Evolutionary conservation across 2,113 vertebrate species (phyloP).

Genomic region (Erythrolamprus reginae): DNA sequence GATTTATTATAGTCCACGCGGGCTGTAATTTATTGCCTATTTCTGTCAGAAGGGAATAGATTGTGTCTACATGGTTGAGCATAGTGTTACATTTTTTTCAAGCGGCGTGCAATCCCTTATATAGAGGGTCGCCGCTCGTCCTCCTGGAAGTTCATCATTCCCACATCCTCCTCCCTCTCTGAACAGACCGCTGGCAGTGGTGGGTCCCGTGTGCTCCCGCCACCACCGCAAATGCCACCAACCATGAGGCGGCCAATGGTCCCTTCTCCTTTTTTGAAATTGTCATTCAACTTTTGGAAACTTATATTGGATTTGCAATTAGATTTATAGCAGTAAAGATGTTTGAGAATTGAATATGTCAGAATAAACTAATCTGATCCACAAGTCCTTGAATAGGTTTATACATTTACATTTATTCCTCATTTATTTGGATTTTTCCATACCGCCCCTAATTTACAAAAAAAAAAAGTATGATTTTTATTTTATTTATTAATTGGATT

Average conservation of each 20-base stretch:
- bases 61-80: background rate
- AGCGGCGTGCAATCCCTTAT: no score
- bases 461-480: background rate
- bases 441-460: background rate
- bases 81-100: background rate
- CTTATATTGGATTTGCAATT: background rate
- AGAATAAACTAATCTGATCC: background rate
- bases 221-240: no score
- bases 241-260: no score
- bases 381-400: background rate
- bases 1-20: no score
- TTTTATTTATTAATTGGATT: no score
- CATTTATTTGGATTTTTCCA: background rate
- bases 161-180: no score
- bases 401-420: background rate
- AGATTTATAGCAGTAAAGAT: background rate
- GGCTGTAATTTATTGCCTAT: no score
- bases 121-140: no score
- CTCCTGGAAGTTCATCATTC: no score
- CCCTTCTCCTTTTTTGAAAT: background rate
- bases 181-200: no score
- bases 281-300: background rate
- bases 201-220: no score
- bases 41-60: no score
- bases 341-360: background rate